Conservation (phyloP, 2,797 vertebrate species). For the Acrossocheilus fasciatus region DNA sequence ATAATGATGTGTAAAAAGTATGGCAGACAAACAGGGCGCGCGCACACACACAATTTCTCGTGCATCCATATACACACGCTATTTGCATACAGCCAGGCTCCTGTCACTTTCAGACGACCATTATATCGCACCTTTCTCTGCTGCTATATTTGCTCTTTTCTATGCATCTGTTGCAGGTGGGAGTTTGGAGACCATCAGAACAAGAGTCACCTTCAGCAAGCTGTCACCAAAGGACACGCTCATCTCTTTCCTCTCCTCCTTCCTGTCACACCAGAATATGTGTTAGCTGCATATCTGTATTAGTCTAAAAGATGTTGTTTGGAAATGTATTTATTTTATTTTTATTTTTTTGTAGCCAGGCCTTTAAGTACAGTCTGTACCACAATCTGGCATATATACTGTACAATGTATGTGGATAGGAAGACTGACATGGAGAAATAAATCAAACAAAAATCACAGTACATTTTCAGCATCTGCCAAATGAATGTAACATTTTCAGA, state of each 20-base stretch:
- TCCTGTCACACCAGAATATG: slow-evolving; percentile 44
- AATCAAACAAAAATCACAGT: neutral
- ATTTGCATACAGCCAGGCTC: slow-evolving; percentile 63
- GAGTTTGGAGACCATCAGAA: slow-evolving; percentile 53
- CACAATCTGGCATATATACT: neutral
- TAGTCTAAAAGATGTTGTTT: slow-evolving; percentile 20
- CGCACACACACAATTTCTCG: slow-evolving; percentile 32
- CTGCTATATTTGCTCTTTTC: slow-evolving; percentile 55
- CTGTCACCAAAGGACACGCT: slow-evolving; percentile 52
- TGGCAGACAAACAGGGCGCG: slow-evolving; percentile 59
- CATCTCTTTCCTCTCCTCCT: slow-evolving; percentile 45
- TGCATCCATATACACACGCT: slow-evolving; percentile 17
- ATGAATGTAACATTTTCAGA: neutral
- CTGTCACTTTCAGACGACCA: slow-evolving; percentile 60
- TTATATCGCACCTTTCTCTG: slow-evolving; percentile 56
- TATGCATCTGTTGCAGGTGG: slow-evolving; percentile 51
- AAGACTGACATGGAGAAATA: neutral
- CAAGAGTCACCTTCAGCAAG: slow-evolving; percentile 61
- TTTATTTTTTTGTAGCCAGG: neutral
- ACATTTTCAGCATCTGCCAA: neutral
- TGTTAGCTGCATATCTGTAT: slow-evolving; percentile 52
- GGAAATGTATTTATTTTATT: neutral
- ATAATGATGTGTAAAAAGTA: slow-evolving; percentile 64
- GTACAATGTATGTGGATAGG: neutral
- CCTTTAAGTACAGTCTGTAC: neutral